phyloP scores from a whole-genome alignment of 2,888 invertebrate species.

The Ctenicera cuprea region DNA sequence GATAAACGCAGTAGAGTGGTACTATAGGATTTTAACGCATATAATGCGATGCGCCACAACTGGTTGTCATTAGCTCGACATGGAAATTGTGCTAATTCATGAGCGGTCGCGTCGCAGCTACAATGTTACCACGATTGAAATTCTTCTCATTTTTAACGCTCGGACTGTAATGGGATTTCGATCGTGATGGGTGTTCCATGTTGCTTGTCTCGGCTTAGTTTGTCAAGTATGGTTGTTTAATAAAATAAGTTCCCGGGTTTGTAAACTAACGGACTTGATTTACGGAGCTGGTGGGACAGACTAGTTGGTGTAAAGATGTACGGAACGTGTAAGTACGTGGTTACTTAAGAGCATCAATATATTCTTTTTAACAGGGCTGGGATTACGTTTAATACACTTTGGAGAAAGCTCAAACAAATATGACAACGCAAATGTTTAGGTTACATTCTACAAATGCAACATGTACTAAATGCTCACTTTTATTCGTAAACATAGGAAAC shows the following conservation, averaged over 20 bases:
- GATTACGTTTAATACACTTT: too few species aligned
- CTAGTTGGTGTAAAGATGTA: neutral
- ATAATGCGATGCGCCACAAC: conserved; percentile 39
- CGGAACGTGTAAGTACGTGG: neutral
- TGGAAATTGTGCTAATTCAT: conserved; percentile 59
- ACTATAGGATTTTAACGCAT: neutral
- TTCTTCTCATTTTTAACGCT: conserved; percentile 66
- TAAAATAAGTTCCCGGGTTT: conserved; percentile 57
- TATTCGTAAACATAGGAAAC: too few species aligned
- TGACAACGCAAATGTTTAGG: neutral
- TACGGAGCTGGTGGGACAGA: conserved; percentile 30
- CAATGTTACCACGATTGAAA: conserved; percentile 64
- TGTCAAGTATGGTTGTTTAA: conserved; percentile 62
- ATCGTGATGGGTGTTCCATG: conserved; percentile 69
- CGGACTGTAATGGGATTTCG: conserved; percentile 65
- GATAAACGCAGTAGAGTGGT: too few species aligned
- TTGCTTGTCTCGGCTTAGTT: conserved; percentile 65
- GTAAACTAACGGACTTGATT: conserved; percentile 58
- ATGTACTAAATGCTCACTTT: neutral
- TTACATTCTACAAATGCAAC: neutral
- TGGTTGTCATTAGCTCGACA: conserved; percentile 57
- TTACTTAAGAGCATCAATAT: neutral
- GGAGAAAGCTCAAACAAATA: neutral
- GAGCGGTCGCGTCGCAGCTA: conserved; percentile 58
- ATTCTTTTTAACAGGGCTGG: neutral